These are phyloP conservation scores for Pachyuromys duprasi DNA, from an alignment of 2,797 vertebrate species.

Conservation along the genomic window DNA sequence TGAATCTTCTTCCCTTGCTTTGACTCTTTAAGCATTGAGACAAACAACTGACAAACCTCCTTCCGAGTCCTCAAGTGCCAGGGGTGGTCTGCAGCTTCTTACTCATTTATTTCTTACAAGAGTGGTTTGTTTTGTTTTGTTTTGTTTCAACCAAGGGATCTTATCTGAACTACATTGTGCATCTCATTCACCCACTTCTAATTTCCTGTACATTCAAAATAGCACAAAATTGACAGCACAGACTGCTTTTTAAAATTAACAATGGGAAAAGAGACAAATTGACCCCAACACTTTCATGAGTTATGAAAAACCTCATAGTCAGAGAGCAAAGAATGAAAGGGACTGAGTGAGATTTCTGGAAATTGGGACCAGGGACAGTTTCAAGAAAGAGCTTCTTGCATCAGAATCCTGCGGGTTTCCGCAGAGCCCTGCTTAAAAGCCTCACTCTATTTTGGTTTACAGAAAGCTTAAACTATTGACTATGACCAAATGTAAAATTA, in stretches of 20 bases:
- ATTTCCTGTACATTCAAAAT: conserved; percentile 70
- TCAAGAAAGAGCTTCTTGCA: neutral
- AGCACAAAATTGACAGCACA: conserved; percentile 11
- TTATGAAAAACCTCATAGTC: neutral
- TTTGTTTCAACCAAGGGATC: neutral
- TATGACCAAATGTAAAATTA: conserved; percentile 44
- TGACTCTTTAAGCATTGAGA: conserved; percentile 26
- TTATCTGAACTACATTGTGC: neutral
- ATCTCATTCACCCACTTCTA: conserved; percentile 64
- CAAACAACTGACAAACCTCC: neutral
- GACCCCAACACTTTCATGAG: neutral
- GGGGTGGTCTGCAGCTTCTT: neutral
- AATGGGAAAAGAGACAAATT: conserved; percentile 2
- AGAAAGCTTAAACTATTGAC: conserved; percentile 3
- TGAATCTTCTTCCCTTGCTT: neutral
- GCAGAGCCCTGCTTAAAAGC: neutral
- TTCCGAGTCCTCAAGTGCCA: neutral
- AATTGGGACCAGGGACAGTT: neutral
- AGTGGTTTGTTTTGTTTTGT: neutral
- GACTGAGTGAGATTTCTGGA: neutral
- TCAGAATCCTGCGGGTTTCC: conserved; percentile 19
- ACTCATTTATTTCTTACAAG: conserved; percentile 53
- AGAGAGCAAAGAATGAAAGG: conserved; percentile 50
- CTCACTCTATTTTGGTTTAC: neutral
- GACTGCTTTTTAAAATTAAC: conserved; percentile 24